These are phyloP conservation scores for Metalampra italica DNA, from an alignment of 2,888 invertebrate species.

Conservation along the genomic window DNA sequence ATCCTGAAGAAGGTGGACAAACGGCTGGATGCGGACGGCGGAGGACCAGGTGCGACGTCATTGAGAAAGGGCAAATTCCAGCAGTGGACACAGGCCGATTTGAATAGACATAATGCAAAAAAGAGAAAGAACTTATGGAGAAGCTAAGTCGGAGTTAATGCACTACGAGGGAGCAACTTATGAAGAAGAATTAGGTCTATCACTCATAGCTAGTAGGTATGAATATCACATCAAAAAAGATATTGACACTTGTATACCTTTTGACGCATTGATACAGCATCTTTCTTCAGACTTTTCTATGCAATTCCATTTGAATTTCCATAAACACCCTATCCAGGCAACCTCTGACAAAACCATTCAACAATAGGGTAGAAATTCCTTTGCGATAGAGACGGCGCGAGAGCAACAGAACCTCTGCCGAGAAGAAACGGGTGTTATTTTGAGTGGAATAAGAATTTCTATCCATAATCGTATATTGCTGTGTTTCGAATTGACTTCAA, in stretches of 20 bases:
- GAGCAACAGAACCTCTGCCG: conserved; percentile 54
- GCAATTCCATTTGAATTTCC: conserved; percentile 1
- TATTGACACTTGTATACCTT: not conserved
- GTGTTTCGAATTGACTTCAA: conserved; percentile 49
- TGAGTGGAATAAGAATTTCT: conserved; percentile 73
- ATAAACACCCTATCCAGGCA: not conserved
- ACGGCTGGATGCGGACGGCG: too few relatives aligned
- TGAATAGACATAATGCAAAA: too few relatives aligned
- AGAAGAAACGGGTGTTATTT: conserved; percentile 72
- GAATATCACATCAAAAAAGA: too few relatives aligned
- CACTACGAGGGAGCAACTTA: too few relatives aligned
- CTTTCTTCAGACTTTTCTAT: conserved; percentile 1
- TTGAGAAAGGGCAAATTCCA: too few relatives aligned
- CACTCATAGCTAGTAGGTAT: too few relatives aligned
- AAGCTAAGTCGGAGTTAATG: too few relatives aligned
- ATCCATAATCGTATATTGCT: conserved; percentile 61
- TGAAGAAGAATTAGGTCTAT: too few relatives aligned
- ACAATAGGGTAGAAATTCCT: not conserved
- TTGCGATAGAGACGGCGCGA: not conserved
- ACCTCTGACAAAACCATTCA: not conserved
- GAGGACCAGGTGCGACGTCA: too few relatives aligned
- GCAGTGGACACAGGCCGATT: too few relatives aligned
- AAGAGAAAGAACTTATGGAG: too few relatives aligned
- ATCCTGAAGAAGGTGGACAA: too few relatives aligned
- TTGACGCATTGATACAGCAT: not conserved